Conservation (phyloP, 1,140 invertebrate species). For the Pectinophora gossypiella region DNA sequence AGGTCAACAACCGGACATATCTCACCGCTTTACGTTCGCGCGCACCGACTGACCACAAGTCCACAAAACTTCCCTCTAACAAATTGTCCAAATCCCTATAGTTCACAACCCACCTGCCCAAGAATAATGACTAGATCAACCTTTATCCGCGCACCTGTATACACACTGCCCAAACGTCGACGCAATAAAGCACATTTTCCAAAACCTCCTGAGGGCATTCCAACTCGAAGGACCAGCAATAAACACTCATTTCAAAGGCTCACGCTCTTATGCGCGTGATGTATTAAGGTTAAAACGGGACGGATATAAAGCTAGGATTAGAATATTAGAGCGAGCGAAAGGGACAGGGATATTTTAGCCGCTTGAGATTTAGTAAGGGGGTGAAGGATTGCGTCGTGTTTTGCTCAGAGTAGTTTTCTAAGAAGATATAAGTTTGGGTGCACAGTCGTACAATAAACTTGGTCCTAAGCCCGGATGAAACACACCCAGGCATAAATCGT, state of each 20-base stretch:
- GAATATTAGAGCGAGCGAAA: constrained; percentile 21
- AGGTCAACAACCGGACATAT: too few relatives aligned
- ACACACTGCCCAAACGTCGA: constrained; percentile 30
- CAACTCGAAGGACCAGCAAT: constrained; percentile 53
- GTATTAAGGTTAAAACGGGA: constrained; percentile 51
- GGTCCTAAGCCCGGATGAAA: too few relatives aligned
- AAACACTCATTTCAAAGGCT: constrained; percentile 65
- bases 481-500: too few relatives aligned
- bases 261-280: constrained; percentile 49
- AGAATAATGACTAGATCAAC: constrained; percentile 53
- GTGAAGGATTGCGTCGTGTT: too few relatives aligned
- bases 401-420: too few relatives aligned
- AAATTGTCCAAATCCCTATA: constrained; percentile 47
- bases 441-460: too few relatives aligned
- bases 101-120: constrained; percentile 26
- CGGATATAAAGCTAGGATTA: constrained; percentile 43
- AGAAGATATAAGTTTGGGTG: too few relatives aligned
- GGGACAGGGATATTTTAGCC: too few relatives aligned
- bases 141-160: constrained; percentile 52
- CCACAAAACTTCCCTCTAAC: too few relatives aligned
- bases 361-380: too few relatives aligned
- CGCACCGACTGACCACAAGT: too few relatives aligned
- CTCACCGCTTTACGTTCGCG: too few relatives aligned
- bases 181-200: constrained; percentile 45
- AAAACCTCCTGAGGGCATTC: background rate